Conservation (phyloP, 1,140 invertebrate genomes). For the Drosophila murphyi region DNA sequence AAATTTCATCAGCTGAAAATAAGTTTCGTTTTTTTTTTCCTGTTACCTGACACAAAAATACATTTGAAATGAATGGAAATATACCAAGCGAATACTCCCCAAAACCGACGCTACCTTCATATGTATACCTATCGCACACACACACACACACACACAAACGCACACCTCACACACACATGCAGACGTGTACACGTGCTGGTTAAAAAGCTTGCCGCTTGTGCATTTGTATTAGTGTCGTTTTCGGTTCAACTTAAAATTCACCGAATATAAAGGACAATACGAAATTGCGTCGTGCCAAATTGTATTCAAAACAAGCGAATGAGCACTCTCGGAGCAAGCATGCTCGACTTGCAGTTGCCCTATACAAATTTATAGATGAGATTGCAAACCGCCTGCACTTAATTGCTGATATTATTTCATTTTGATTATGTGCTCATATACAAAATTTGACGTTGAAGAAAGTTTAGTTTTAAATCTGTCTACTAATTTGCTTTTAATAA, state of each 20-base stretch:
- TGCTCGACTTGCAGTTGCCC: slow-evolving; percentile 9
- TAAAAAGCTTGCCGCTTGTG: slow-evolving; percentile 53
- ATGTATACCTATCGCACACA: slow-evolving; percentile 19
- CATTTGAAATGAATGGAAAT: slow-evolving; percentile 77
- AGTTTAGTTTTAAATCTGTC: too few relatives aligned
- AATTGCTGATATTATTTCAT: too few relatives aligned
- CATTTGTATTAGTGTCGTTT: slow-evolving; percentile 30
- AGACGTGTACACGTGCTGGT: slow-evolving; percentile 21
- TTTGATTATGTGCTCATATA: too few relatives aligned
- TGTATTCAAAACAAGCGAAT: slow-evolving; percentile 38
- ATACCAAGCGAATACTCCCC: slow-evolving; percentile 35
- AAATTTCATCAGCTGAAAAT: slow-evolving; percentile 8
- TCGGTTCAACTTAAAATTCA: slow-evolving; percentile 32
- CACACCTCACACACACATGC: slow-evolving; percentile 5
- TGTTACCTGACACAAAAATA: slow-evolving; percentile 34
- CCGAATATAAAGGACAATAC: slow-evolving; percentile 62
- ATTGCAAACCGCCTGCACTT: too few relatives aligned
- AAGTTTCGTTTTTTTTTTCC: neutral
- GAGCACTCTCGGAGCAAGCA: neutral
- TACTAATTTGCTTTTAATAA: too few relatives aligned
- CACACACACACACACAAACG: slow-evolving; percentile 22
- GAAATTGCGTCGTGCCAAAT: slow-evolving; percentile 71
- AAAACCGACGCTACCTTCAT: slow-evolving; percentile 37
- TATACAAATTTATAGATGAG: neutral
- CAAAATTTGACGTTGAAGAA: too few relatives aligned